Conservation (phyloP, 2,888 invertebrate species). For the Tinea semifulvella region DNA sequence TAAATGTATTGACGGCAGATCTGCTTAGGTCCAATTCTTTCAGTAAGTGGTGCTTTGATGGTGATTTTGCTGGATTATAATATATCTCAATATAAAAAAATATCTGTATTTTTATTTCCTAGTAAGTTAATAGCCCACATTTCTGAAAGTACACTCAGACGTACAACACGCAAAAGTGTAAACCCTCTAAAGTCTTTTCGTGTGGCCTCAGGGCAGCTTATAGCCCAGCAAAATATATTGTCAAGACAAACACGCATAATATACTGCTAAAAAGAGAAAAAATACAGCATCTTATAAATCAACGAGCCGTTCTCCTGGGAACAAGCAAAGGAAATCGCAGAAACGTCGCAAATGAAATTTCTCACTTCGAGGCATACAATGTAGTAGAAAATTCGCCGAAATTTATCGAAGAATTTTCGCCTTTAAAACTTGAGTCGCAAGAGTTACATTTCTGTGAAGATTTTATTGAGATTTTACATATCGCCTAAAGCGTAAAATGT, state of each 20-base stretch:
- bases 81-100: no score
- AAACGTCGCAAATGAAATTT: constrained; percentile 63
- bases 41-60: no score
- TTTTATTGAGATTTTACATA: constrained; percentile 24
- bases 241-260: constrained; percentile 4
- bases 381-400: constrained; percentile 31
- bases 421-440: constrained; percentile 17
- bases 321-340: constrained; percentile 45
- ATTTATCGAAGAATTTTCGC: constrained; percentile 20
- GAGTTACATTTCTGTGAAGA: constrained; percentile 19
- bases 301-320: constrained; percentile 41
- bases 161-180: no score
- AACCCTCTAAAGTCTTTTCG: no score
- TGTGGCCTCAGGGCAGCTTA: no score
- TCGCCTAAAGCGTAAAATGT: constrained; percentile 47
- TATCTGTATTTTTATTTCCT: no score
- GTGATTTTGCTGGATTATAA: no score
- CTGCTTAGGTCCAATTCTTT: no score
- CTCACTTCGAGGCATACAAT: constrained; percentile 45
- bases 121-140: no score
- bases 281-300: constrained; percentile 44
- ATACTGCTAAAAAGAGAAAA: constrained; percentile 25
- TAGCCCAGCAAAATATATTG: no score
- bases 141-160: no score
- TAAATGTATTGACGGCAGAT: no score